Conservation (phyloP, 2,888 invertebrate genomes). For the Nymphalis urticae region DNA sequence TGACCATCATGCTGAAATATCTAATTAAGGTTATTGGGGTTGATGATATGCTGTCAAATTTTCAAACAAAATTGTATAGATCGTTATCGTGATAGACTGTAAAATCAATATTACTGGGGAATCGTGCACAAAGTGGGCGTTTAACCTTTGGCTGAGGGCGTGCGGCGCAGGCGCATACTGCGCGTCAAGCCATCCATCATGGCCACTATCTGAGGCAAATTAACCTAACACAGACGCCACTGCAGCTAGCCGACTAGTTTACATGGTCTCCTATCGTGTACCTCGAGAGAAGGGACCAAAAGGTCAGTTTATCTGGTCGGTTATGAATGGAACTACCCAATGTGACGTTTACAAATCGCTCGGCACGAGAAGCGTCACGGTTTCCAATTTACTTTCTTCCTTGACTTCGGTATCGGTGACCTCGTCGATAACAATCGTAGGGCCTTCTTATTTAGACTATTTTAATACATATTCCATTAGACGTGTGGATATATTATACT, state of each 20-base stretch:
- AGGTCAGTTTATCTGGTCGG: conserved; percentile 46
- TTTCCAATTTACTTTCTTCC: conserved; percentile 72
- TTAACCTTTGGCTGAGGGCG: conserved; percentile 74
- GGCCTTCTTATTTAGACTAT: neutral
- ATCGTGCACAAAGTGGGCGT: conserved; percentile 77
- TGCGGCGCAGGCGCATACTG: conserved; percentile 62
- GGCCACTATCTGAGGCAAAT: conserved; percentile 71
- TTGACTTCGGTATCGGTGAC: conserved; percentile 59
- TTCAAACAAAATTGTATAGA: conserved; percentile 51
- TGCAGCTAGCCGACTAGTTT: conserved; percentile 51
- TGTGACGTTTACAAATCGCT: conserved; percentile 72
- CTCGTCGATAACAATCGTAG: conserved; percentile 44
- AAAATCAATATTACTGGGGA: conserved; percentile 75
- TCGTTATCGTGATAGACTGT: conserved; percentile 67
- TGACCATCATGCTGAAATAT: neutral
- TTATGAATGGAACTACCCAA: conserved; percentile 51
- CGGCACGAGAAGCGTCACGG: conserved; percentile 62
- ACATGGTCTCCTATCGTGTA: conserved; percentile 30
- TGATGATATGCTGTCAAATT: conserved; percentile 14
- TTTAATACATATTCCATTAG: conserved; percentile 52
- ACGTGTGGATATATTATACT: conserved; percentile 16
- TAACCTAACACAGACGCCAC: conserved; percentile 70
- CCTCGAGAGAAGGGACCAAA: conserved; percentile 29
- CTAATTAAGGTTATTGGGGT: conserved; percentile 3
- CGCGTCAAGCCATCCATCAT: conserved; percentile 74